A percentile compares a stretch with the other conserved stretches of the same genome.
These are phyloP conservation scores for Tetragonula carbonaria DNA, from an alignment of 2,888 invertebrate genomes.

Conservation along the genomic window DNA sequence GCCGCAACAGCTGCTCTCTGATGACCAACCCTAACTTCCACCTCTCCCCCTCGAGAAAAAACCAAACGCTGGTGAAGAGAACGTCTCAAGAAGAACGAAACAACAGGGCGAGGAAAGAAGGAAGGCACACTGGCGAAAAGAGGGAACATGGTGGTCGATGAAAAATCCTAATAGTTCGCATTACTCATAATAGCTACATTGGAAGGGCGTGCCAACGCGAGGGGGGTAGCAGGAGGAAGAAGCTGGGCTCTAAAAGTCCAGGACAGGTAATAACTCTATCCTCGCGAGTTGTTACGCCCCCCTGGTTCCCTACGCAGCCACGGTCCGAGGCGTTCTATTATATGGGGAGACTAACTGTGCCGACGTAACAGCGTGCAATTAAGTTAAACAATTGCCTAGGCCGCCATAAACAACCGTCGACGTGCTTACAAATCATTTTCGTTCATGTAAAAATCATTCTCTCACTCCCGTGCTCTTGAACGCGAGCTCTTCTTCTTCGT, in stretches of 20 bases:
- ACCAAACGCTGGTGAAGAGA: background rate
- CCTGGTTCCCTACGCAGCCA: conserved; percentile 7
- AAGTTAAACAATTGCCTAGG: conserved; percentile 82
- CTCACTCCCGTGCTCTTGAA: too few species aligned
- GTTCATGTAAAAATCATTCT: conserved; percentile 51
- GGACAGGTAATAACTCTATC: conserved; percentile 82
- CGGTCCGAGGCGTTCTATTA: conserved; percentile 63
- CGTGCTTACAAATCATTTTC: conserved; percentile 75
- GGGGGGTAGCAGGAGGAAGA: conserved; percentile 32
- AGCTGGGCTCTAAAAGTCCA: conserved; percentile 79
- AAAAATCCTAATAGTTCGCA: conserved; percentile 79
- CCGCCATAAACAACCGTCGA: conserved; percentile 77
- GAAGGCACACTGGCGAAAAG: background rate
- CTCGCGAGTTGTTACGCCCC: conserved; percentile 63
- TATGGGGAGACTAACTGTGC: conserved; percentile 78
- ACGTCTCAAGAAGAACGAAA: background rate
- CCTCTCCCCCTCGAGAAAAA: background rate
- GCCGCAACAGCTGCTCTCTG: background rate
- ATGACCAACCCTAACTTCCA: background rate
- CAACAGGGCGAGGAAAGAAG: background rate
- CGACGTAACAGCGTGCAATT: conserved; percentile 80
- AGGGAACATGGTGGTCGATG: conserved; percentile 42
- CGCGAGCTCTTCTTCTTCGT: too few species aligned
- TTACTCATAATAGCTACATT: conserved; percentile 80
- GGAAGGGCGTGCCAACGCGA: conserved; percentile 79